Base-by-base conservation (phyloP, 2,797 vertebrate species). In the Cossypha dichroa region DNA sequence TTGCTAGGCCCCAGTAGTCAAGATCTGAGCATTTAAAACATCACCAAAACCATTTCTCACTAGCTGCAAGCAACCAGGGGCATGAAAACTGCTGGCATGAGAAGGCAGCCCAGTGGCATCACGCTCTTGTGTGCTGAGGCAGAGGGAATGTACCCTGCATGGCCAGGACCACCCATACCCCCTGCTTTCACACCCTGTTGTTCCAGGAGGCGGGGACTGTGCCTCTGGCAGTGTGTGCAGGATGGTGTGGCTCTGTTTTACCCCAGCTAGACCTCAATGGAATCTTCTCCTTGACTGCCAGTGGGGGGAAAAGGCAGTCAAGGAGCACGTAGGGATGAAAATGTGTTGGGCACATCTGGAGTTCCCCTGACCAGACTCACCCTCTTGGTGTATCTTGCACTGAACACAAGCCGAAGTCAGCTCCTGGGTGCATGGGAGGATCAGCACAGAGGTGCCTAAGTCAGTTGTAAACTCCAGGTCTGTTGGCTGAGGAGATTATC, bases 81-180 rank as follows among this genome's bases (percentile, higher is more conserved):
- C 22, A 5, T 38, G 23, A 54, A 77, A 86, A 60, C 43, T 13
- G 6, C 19, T 28, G 45, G 5, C 15, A 8, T 0, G 7, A 85
- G 63, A 45, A 56, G 25, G 67, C 62, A 76, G 59, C 38, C 67
- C 29, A 34, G 67, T 1, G 0, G 40, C 56, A 58, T 33, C 0
- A 1, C 4, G 11, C 7, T 43, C 43, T 38, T 13, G 17, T 28
- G 22, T 2, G 3, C 40, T 1, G 9, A 64, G 45, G 40, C n/a
- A 58, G 45, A 25, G 28, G 31, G 22, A 82, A 23, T 19, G 40
- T 38, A 31, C 1, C 1, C 38, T 25, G 43, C 22, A 5, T 49
- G 6, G 2, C 48, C 31, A 45, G 56, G 36, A 64, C 66, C 7
- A 4, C 52, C 62, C 1, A 4, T 31, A 43, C 2, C 14, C 22